Evolutionary conservation across 1,140 invertebrate species (phyloP), one percentile per base, ranked within the genome.

Genomic region (Drosophila punjabiensis): DNA sequence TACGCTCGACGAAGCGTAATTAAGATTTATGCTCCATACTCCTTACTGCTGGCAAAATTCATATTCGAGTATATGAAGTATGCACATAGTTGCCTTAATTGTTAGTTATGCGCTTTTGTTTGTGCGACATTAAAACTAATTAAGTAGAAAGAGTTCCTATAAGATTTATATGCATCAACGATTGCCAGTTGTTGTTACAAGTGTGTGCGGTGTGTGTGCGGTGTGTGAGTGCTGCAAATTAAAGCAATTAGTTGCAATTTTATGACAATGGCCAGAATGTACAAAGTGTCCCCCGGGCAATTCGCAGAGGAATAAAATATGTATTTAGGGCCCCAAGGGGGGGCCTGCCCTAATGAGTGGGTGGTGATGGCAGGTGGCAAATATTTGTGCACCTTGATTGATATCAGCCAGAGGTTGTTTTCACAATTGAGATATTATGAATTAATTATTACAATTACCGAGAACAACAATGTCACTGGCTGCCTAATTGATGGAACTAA

Each of bases 1-100:
- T 89, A 89, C 86, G 86, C 86, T 86, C 76, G 62, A 69, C 87
- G 86, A 71, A 89, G 86, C 86, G 86, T 89, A 89, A 89, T 89
- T 89, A 89, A 89, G 86, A 90, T 89, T 89, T 89, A 89, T 89
- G 79, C 82, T 63, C 45, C 66, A 76, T 65, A 84, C 85, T 84
- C 76, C 55, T 6, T 13, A 33, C 50, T 53, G 60, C 68, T 77
- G 64, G 61, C 78, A 73, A 84, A 64, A 56, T 24, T 11, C 35
- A 59, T 13, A 30, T 65, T 2, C 24, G 24, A 24, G 24, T 3
- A 39, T 65, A 41, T 16, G 13, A 35, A 65, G 39, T 79, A 50
- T 69, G 41, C 55, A 86, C 76, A 75, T 76, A 60, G 70, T 76
- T 63, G 74, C 78, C 79, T 77, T 89, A 90, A 89, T 89, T 89